A percentile compares a stretch with the other conserved stretches of the same genome.
Conservation (phyloP, 53 echinoderm and acorn worm species). For the Actinopyga echinites region DNA sequence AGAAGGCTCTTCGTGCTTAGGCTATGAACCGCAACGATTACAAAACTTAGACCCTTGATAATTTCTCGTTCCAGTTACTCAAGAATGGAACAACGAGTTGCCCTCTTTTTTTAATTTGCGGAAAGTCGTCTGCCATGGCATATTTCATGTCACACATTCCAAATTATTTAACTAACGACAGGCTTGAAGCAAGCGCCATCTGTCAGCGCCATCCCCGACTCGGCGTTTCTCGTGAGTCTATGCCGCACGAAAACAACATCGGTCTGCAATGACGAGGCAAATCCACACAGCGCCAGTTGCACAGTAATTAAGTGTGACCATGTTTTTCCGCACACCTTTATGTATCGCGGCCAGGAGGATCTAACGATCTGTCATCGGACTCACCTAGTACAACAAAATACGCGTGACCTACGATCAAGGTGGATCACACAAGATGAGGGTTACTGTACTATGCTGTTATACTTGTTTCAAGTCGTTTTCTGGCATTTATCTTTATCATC, state of each 20-base stretch:
- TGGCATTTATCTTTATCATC: too few relatives aligned
- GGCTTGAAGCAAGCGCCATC: slow-evolving; percentile 36
- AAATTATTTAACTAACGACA: slow-evolving; percentile 29
- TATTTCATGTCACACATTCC: slow-evolving; percentile 34
- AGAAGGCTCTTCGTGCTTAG: too few relatives aligned
- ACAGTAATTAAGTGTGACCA: slow-evolving; percentile 41
- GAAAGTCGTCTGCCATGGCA: slow-evolving; percentile 22
- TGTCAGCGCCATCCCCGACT: slow-evolving; percentile 5
- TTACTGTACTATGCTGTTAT: slow-evolving; percentile 13
- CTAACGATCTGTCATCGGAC: slow-evolving; percentile 21
- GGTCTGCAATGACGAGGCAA: slow-evolving; percentile 19
- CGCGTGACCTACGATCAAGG: slow-evolving; percentile 18
- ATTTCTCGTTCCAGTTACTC: too few relatives aligned
- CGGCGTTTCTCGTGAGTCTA: background rate
- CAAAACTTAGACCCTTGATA: too few relatives aligned
- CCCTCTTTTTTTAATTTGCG: slow-evolving; percentile 22
- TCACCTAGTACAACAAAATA: slow-evolving; percentile 30
- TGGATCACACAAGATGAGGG: slow-evolving; percentile 38
- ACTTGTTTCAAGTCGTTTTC: too few relatives aligned
- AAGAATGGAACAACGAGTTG: background rate
- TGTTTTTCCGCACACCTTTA: slow-evolving; percentile 49
- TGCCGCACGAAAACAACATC: background rate
- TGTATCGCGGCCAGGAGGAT: slow-evolving; percentile 40
- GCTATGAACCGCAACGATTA: too few relatives aligned
- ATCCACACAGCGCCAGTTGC: background rate